A percentile compares a stretch with the other conserved stretches of the same genome.
Evolutionary conservation across 2,113 vertebrate species (phyloP).

Genomic region (Malaclemys terrapin): DNA sequence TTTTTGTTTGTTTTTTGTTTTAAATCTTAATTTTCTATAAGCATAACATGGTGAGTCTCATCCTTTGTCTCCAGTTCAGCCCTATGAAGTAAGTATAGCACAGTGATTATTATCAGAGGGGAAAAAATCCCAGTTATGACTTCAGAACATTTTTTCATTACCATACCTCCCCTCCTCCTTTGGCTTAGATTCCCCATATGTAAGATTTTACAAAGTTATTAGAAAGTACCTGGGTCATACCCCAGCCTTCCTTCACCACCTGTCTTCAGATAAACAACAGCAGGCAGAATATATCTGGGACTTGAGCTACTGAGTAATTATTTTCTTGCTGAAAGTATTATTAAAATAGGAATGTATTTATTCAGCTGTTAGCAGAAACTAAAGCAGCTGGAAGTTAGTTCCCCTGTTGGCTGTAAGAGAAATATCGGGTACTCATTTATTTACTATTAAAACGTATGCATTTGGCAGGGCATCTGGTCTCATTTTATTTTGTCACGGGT

Average conservation of each 20-base stretch:
- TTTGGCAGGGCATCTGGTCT: conserved; percentile 66
- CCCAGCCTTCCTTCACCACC: background rate
- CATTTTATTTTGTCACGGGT: conserved; percentile 55
- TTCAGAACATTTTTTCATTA: background rate
- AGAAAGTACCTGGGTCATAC: background rate
- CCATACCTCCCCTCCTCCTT: background rate
- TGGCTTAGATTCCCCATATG: background rate
- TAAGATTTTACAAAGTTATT: conserved; percentile 28
- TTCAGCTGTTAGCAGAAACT: conserved; percentile 70
- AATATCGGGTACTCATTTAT: conserved; percentile 66
- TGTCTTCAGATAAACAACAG: conserved; percentile 51
- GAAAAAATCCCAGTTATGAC: background rate
- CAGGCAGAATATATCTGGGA: background rate
- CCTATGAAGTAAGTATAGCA: background rate
- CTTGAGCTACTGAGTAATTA: conserved; percentile 27
- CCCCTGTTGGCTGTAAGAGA: conserved; percentile 44
- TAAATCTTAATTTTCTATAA: background rate
- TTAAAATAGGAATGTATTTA: conserved; percentile 63
- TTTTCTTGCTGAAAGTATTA: conserved; percentile 52
- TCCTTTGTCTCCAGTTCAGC: conserved; percentile 14
- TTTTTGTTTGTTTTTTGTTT: background rate
- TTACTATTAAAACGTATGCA: conserved; percentile 59
- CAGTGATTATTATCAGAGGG: background rate
- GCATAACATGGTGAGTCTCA: background rate
- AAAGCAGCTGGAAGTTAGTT: conserved; percentile 68